Evolutionary conservation across 2,797 vertebrate species (phyloP), one percentile per base, ranked within the genome.

Genomic region (Monodelphis domestica): DNA sequence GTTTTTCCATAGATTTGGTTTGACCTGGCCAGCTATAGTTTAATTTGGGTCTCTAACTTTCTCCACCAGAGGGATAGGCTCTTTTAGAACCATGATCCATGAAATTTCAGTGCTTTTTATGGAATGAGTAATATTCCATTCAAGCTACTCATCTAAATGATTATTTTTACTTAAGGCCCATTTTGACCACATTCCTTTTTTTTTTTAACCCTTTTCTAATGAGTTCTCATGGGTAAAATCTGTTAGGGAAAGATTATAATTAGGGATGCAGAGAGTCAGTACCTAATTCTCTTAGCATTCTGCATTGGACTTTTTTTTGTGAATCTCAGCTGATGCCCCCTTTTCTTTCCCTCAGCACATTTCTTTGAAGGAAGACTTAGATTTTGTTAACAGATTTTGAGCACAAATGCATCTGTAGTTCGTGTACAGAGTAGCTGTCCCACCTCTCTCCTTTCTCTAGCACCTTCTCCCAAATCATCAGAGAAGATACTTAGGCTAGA

Each of bases 61-160:
- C 54, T 91, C 78, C 90, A 12, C 53, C 1, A 70, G 15, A 70
- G 14, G 59, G 59, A n/a, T 70, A n/a, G 70, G 21, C 70, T 84
- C 70, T 50, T 84, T 84, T 84, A 45, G 24, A 84, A 84, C 2
- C 38, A 50, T 84, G 70, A 84, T 50, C 38, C 70, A 84, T 84
- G 70, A 84, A 2, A 26, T 45, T 87, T 0, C 29, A 30, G 53
- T n/a, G 50, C 59, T 54, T 90, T 88, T 93, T 24, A 0, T 1
- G 0, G 28, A 15, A 26, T 1, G 12, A 0, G 0, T 38, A 6
- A n/a, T 12, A 57, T 29, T 52, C 24, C 10, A 3, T 59, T 52
- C 52, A 1, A n/a, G 63, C 45, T 51, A 55, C 24, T 54, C 38
- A 90, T 55, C 78, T 57, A 12, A 50, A 0, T 1, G 89, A 50